Evolutionary conservation across 2,888 invertebrate genomes (phyloP).

Genomic region (Acleris holmiana): DNA sequence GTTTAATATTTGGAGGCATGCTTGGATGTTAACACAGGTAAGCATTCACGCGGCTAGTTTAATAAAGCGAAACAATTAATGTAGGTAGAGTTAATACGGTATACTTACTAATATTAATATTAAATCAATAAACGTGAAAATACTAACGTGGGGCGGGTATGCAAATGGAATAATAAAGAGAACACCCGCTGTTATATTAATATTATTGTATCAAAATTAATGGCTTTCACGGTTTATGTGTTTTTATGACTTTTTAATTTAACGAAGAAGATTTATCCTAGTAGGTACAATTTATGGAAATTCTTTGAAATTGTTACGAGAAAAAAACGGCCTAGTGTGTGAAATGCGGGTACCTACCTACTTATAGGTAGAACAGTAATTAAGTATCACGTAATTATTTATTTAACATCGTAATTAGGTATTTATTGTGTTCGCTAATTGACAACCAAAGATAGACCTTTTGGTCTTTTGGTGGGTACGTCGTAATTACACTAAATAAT

Average conservation of each 20-base stretch:
- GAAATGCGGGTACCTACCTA: too few relatives aligned
- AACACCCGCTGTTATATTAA: conserved; percentile 48
- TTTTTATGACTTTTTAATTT: conserved; percentile 30
- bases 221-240: conserved; percentile 47
- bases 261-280: background rate
- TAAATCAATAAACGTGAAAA: conserved; percentile 55
- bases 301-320: conserved; percentile 1
- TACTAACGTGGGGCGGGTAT: conserved; percentile 46
- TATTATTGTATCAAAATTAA: conserved; percentile 48
- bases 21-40: conserved; percentile 49
- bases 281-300: background rate
- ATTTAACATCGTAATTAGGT: too few relatives aligned
- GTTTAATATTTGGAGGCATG: conserved; percentile 48
- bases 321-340: background rate
- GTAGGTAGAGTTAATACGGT: conserved; percentile 29
- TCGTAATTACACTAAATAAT: too few relatives aligned
- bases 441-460: too few relatives aligned
- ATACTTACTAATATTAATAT: conserved; percentile 26
- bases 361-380: too few relatives aligned
- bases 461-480: too few relatives aligned
- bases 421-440: too few relatives aligned
- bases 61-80: conserved; percentile 7
- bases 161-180: conserved; percentile 55
- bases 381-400: too few relatives aligned
- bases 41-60: conserved; percentile 28